Evolutionary conservation across 2,797 vertebrate genomes (phyloP).

Genomic region (Rhinatrema bivittatum): DNA sequence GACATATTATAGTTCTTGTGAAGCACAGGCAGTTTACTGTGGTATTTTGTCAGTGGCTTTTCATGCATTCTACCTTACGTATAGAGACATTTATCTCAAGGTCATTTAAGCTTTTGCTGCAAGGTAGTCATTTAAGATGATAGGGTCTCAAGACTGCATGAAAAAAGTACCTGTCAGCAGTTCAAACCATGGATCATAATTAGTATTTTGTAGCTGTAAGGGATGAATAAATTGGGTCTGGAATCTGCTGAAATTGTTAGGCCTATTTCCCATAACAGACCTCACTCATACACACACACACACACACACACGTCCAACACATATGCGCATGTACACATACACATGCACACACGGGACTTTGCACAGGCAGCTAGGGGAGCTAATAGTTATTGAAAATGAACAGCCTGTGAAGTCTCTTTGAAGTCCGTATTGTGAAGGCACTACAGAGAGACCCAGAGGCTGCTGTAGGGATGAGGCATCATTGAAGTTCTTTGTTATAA

Average conservation of each 20-base stretch:
- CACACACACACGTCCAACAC: neutral
- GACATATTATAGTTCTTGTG: too few relatives aligned
- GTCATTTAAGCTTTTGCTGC: slow-evolving; percentile 10
- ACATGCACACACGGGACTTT: neutral
- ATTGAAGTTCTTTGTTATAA: slow-evolving; percentile 19
- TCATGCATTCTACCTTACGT: too few relatives aligned
- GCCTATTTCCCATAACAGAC: slow-evolving; percentile 1
- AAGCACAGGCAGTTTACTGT: too few relatives aligned
- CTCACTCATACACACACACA: neutral
- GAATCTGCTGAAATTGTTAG: slow-evolving; percentile 8
- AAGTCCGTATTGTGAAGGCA: slow-evolving; percentile 15
- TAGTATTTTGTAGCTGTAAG: neutral
- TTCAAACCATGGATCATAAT: slow-evolving; percentile 13
- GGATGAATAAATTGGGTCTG: slow-evolving; percentile 6
- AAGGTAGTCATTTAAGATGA: slow-evolving; percentile 1
- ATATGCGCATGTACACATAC: fast-evolving
- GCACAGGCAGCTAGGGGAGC: neutral
- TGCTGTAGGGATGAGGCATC: neutral
- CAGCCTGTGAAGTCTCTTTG: slow-evolving; percentile 26
- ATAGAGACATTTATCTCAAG: slow-evolving; percentile 5
- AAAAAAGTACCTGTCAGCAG: slow-evolving; percentile 3
- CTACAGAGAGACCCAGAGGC: slow-evolving; percentile 6
- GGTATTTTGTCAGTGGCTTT: too few relatives aligned
- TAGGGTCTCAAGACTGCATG: neutral
- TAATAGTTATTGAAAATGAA: slow-evolving; percentile 25